These are phyloP conservation scores for Pachyrhynchus sulphureomaculatus DNA, from an alignment of 1,140 invertebrate species.

Conservation along the genomic window DNA sequence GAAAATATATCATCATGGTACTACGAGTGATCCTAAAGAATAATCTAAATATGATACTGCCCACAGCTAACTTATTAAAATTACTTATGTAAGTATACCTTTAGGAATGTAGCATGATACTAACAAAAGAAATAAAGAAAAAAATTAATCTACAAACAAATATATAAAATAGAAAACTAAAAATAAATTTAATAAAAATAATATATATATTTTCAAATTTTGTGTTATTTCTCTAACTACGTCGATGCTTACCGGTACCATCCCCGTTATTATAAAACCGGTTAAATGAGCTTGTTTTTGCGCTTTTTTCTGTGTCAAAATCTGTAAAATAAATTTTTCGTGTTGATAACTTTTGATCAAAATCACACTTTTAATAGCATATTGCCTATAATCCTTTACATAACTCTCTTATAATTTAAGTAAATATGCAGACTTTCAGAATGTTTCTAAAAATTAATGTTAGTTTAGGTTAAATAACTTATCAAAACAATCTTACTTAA, in stretches of 20 bases:
- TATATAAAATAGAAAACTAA: too few relatives aligned
- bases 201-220: too few relatives aligned
- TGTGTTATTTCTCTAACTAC: conserved; percentile 33
- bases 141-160: too few relatives aligned
- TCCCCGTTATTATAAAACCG: conserved; percentile 33
- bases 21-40: too few relatives aligned
- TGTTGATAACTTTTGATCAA: conserved; percentile 18
- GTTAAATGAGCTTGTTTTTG: conserved; percentile 33
- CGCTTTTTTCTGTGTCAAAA: conserved; percentile 34
- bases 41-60: too few relatives aligned
- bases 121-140: too few relatives aligned
- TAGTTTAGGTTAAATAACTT: background rate
- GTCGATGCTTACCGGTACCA: conserved; percentile 34
- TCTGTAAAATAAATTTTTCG: conserved; percentile 33
- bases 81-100: too few relatives aligned
- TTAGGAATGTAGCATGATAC: too few relatives aligned
- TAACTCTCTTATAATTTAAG: conserved; percentile 1
- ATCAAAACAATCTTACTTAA: background rate
- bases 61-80: too few relatives aligned
- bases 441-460: background rate
- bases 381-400: background rate
- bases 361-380: background rate
- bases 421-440: conserved; percentile 28
- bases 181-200: too few relatives aligned
- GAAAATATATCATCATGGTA: too few relatives aligned